Base-by-base conservation (phyloP, 2,797 vertebrate genomes). In the Neosilurus mollespiculum region DNA sequence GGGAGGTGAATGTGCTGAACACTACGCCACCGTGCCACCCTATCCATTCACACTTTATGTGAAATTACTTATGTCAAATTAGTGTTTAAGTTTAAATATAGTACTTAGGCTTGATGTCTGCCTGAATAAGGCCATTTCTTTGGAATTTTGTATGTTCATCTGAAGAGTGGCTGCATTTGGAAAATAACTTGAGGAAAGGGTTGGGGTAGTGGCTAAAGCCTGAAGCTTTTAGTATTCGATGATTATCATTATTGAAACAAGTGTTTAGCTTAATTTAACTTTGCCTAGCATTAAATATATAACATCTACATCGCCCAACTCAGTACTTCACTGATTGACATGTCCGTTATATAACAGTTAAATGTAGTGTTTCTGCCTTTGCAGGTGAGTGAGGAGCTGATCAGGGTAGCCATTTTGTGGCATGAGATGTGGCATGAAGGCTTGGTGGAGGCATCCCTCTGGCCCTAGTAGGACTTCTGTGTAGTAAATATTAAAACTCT, bases 341-440 rank as follows among this genome's bases (percentile, higher is more conserved):
- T 11, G 30, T 11, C 16, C 4, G 9, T 22, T 43, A 14, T 61
- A n/a, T 61, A 61, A 61, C 61, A 64, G 62, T 22, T 64, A 14
- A 14, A 64, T 11, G 24, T 64, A 26, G 53, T 20, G 24, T 53
- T 76, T 12, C 4, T 67, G 8, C 9, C 26, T 85, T 34, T 78
- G 67, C 90, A 99, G 98, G 98, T 99, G 91, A 99, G 97, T 0
- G 98, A 99, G 88, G 98, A 99, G 88, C 96, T 99, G 66, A 99
- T 99, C 90, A 94, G 98, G 3, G 98, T 99, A 78, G 98, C 98
- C 89, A 99, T 99, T 88, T 91, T 99, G 0, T 99, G 98, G 98
- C 98, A 99, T 0, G 98, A 99, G 93, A 99, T 99, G 98, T 99
- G 98, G 98, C 98, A 99, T 0, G 98, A 99, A 87, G 98, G 98